These are phyloP conservation scores for Phylloscopus collybita DNA, from an alignment of 2,797 vertebrate species.

Conservation along the genomic window DNA sequence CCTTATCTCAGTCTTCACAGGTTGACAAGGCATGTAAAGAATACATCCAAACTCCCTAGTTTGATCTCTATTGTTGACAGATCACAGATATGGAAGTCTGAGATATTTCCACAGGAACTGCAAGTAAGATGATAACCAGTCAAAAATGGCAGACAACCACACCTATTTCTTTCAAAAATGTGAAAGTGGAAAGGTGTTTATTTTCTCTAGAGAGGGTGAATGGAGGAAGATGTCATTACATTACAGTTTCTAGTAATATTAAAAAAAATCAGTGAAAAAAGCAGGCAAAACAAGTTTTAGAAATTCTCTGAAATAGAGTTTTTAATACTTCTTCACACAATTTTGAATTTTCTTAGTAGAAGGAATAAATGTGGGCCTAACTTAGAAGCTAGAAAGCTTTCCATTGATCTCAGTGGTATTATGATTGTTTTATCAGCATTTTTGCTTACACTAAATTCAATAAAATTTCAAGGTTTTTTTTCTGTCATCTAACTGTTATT, in stretches of 20 bases:
- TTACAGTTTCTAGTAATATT: not conserved
- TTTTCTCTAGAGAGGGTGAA: not conserved
- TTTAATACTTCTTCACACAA: not conserved
- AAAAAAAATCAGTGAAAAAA: not conserved
- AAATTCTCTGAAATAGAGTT: not conserved
- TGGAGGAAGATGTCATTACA: not conserved
- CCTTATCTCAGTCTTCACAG: constrained; percentile 61
- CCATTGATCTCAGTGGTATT: not conserved
- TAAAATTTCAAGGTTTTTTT: not conserved
- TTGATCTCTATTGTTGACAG: constrained; percentile 58
- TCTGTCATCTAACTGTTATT: not conserved
- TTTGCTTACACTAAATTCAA: not conserved
- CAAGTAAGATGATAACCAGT: constrained; percentile 27
- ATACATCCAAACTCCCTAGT: not conserved
- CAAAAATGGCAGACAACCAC: constrained; percentile 39
- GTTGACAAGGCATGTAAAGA: constrained; percentile 54
- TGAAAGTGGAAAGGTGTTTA: not conserved
- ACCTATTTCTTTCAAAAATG: not conserved
- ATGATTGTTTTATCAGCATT: not conserved
- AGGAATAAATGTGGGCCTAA: not conserved
- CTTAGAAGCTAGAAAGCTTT: not conserved
- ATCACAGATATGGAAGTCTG: constrained; percentile 57
- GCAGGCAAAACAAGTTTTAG: not conserved
- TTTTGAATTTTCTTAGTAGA: not conserved
- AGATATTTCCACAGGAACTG: constrained; percentile 16